Percentiles rank a stretch among this genome's conserved stretches.
Conservation (phyloP, 1,140 invertebrate genomes). For the Physella acuta region DNA sequence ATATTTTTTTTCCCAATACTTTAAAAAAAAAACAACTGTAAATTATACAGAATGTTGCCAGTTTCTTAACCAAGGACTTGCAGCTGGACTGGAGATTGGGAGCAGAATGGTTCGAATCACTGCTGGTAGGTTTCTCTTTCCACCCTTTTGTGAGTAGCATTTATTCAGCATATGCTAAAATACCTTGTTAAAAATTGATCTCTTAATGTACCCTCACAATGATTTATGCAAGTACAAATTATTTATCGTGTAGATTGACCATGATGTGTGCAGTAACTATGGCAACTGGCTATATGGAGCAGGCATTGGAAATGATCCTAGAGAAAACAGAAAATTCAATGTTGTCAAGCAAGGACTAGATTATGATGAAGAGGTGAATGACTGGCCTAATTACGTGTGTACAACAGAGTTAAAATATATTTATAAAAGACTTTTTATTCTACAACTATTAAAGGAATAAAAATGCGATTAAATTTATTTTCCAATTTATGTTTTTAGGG, state of each 20-base stretch:
- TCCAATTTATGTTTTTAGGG: conserved; percentile 39
- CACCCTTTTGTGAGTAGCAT: background rate
- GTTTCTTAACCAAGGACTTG: conserved; percentile 61
- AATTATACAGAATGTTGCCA: conserved; percentile 56
- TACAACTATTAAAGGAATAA: no score
- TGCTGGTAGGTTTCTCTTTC: conserved; percentile 35
- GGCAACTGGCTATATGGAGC: conserved; percentile 62
- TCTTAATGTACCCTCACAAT: background rate
- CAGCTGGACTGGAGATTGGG: conserved; percentile 62
- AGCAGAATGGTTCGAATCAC: conserved; percentile 61
- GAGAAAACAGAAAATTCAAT: conserved; percentile 61
- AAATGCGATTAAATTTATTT: no score
- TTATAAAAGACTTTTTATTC: no score
- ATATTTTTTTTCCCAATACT: background rate
- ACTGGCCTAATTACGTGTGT: no score
- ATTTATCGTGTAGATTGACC: conserved; percentile 48
- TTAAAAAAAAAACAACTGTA: background rate
- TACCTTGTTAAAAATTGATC: background rate
- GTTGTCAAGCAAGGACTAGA: conserved; percentile 61
- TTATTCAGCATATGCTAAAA: background rate
- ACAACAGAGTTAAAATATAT: no score
- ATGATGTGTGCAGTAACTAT: conserved; percentile 63
- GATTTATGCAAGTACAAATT: background rate
- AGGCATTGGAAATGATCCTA: conserved; percentile 61
- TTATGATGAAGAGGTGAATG: conserved; percentile 59